A percentile compares a stretch with the other conserved stretches of the same genome.
These are phyloP conservation scores for Philypnodon macrostomus DNA, from an alignment of 2,797 vertebrate genomes.

Conservation along the genomic window DNA sequence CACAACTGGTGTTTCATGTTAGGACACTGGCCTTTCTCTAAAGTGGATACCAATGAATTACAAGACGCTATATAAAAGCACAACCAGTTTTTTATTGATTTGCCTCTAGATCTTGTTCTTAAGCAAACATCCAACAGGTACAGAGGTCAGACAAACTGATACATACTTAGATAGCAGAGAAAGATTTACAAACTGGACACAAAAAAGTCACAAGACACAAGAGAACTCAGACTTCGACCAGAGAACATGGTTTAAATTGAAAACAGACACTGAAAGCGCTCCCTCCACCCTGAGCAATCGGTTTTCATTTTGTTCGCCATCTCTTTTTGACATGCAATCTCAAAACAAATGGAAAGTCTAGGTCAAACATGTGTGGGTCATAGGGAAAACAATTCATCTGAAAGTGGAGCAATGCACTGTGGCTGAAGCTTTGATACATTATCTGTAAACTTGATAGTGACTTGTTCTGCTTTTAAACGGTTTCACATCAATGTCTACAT, in stretches of 20 bases:
- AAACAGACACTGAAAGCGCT: constrained; percentile 69
- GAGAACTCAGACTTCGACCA: constrained; percentile 43
- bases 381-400: too few species aligned
- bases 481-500: constrained; percentile 23
- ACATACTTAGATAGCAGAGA: background rate
- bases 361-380: constrained; percentile 33
- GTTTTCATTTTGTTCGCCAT: constrained; percentile 46
- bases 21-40: background rate
- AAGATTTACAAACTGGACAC: constrained; percentile 26
- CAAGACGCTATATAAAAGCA: background rate
- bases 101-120: background rate
- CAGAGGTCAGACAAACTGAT: background rate
- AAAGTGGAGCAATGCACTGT: constrained; percentile 3
- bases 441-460: constrained; percentile 8
- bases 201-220: constrained; percentile 24
- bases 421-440: constrained; percentile 10
- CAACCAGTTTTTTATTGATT: too few species aligned
- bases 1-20: background rate
- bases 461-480: constrained; percentile 13
- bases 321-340: constrained; percentile 42
- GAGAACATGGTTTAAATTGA: constrained; percentile 72
- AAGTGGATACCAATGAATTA: background rate
- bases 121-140: background rate
- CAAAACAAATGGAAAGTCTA: constrained; percentile 51
- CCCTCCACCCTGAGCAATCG: constrained; percentile 48